These are phyloP conservation scores for Champsocephalus esox DNA, from an alignment of 2,797 vertebrate species.

Conservation along the genomic window DNA sequence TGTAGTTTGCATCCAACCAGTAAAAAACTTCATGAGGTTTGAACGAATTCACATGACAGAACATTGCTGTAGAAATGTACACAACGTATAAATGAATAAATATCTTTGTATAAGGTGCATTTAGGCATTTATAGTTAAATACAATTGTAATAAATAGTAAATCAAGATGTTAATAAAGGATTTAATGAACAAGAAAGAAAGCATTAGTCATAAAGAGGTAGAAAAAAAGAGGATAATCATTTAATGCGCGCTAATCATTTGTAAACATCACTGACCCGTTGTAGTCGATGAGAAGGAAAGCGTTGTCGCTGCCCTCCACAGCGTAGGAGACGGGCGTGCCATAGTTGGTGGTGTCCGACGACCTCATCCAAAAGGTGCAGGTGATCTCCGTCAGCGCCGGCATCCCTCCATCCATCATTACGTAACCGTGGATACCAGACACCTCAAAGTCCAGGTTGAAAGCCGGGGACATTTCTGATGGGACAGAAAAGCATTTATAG, in stretches of 20 bases:
- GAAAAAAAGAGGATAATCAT: background rate
- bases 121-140: too few relatives aligned
- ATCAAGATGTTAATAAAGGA: background rate
- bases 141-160: too few relatives aligned
- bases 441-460: constrained; percentile 99
- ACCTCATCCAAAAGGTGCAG: constrained; percentile 98
- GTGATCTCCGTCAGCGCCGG: constrained; percentile 92
- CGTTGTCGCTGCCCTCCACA: constrained; percentile 94
- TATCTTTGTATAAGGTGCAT: too few relatives aligned
- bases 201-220: too few relatives aligned
- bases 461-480: constrained; percentile 92
- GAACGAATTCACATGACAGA: too few relatives aligned
- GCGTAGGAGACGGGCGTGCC: constrained; percentile 97
- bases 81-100: too few relatives aligned
- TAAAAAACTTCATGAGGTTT: too few relatives aligned
- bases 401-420: constrained; percentile 92
- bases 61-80: too few relatives aligned
- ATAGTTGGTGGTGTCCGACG: constrained; percentile 92
- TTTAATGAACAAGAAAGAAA: background rate
- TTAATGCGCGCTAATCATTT: background rate
- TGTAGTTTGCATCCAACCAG: too few relatives aligned
- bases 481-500: constrained; percentile 1
- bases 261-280: constrained; percentile 88
- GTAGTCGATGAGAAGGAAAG: constrained; percentile 97
- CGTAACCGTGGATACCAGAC: constrained; percentile 95